Base-by-base conservation (phyloP, 53 echinoderm and acorn worm genomes). In the Astropecten irregularis region DNA sequence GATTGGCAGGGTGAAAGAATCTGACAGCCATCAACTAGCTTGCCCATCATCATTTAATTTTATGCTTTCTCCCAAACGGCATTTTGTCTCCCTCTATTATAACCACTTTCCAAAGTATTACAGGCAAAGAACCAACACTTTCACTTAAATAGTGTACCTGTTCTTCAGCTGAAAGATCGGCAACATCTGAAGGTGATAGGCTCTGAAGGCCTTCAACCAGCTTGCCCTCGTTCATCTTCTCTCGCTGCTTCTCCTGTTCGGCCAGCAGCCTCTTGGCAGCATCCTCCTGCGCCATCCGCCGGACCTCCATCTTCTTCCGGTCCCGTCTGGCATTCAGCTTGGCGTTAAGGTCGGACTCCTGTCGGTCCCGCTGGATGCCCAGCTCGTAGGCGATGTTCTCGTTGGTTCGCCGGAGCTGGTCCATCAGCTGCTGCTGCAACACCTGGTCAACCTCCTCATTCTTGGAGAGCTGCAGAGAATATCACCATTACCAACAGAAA, bases 371-470 rank as follows among this genome's bases (percentile, higher is more conserved):
- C 90, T 90, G 92, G 8, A 87, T 48, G 31, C 65, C 62, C 13
- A 97, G 92, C 69, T 96, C 94, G 71, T 94, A 95, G 40, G 71
- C 40, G 72, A 90, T 66, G 83, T 92, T 88, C 54, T 97, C 99
- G 65, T 94, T 94, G 71, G 88, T 60, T 19, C 99, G 82, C 6
- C 99, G 69, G 4, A 94, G 82, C 77, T 94, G 94, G 69, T 95
- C 99, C 84, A 97, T 64, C 29, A 97, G 83, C 38, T 95, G 94
- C 32, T 97, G 99, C 48, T 92, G 90, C 20, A 95, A 64, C 4
- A 97, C 99, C 56, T 86, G 85, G 70, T 95, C 94, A 8, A 97
- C 85, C 11, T 79, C 82, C 26, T 94, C 68, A 14, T 77, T 61
- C 38, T 57, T 85, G 44, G 85, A 79, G 39, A 85, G 49, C 89